phyloP scores from a whole-genome alignment of 2,113 vertebrate genomes.

The Manacus vitellinus region DNA sequence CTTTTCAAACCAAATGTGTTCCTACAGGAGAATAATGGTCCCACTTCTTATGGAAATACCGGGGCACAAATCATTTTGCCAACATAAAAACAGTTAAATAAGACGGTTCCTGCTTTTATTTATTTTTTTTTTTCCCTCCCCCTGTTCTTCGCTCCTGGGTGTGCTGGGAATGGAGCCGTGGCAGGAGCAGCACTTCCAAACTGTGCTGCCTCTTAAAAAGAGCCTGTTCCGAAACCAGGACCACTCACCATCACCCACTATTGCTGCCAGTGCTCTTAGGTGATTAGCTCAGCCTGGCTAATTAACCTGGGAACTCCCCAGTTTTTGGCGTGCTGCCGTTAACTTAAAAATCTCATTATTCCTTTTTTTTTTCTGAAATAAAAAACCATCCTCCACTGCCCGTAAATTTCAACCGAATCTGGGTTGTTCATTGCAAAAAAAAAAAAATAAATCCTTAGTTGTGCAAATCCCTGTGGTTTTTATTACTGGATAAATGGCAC shows the following conservation, averaged over 20 bases:
- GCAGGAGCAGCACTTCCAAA: constrained; percentile 37
- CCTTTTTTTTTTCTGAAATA: neutral
- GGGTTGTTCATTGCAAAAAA: neutral
- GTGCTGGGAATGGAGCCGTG: constrained; percentile 41
- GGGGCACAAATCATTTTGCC: constrained; percentile 80
- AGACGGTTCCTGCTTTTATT: constrained; percentile 72
- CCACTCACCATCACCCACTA: neutral
- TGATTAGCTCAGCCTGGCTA: constrained; percentile 33
- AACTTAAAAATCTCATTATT: constrained; percentile 8
- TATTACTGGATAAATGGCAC: neutral
- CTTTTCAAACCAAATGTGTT: constrained; percentile 83
- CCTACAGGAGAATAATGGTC: constrained; percentile 82
- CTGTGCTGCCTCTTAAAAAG: neutral
- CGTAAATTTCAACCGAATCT: neutral
- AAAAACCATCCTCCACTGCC: neutral
- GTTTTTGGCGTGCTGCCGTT: neutral
- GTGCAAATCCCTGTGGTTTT: neutral
- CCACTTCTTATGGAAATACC: constrained; percentile 83
- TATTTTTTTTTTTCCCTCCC: constrained; percentile 46
- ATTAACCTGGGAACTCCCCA: neutral
- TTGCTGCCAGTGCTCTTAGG: neutral
- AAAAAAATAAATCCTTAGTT: neutral
- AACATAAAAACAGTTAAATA: constrained; percentile 78
- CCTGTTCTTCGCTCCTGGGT: neutral
- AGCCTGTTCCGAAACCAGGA: neutral